These are phyloP conservation scores for Anthophora plumipes DNA, from an alignment of 2,888 invertebrate species.

Conservation along the genomic window DNA sequence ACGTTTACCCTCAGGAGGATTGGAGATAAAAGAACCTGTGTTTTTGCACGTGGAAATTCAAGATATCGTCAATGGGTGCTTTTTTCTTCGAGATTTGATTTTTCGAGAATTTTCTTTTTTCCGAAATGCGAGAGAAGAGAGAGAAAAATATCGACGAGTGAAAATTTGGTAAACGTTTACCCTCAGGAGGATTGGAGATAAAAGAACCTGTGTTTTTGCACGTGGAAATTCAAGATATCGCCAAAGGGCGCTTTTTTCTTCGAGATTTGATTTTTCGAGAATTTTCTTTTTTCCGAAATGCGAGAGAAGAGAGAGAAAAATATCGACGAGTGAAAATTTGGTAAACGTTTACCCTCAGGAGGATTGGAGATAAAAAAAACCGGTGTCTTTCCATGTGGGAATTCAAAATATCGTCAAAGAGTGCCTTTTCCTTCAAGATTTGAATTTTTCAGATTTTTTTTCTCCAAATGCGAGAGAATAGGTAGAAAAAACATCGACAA, in stretches of 20 bases:
- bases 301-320: too few relatives aligned
- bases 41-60: constrained; percentile 19
- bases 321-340: too few relatives aligned
- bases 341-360: constrained; percentile 32
- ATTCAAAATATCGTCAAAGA: neutral
- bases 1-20: constrained; percentile 25
- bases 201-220: constrained; percentile 5
- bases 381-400: constrained; percentile 16
- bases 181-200: neutral
- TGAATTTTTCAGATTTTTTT: too few relatives aligned
- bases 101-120: too few relatives aligned
- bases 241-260: neutral
- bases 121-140: too few relatives aligned
- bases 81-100: neutral
- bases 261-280: too few relatives aligned
- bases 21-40: constrained; percentile 3
- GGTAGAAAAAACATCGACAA: too few relatives aligned
- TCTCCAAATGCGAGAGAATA: too few relatives aligned
- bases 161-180: constrained; percentile 42
- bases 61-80: neutral
- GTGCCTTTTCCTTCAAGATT: neutral
- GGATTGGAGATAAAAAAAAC: constrained; percentile 7
- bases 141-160: too few relatives aligned
- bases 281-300: too few relatives aligned
- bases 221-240: constrained; percentile 9